phyloP scores from a whole-genome alignment of 1,140 invertebrate genomes.

The Calephelis nemesis region DNA sequence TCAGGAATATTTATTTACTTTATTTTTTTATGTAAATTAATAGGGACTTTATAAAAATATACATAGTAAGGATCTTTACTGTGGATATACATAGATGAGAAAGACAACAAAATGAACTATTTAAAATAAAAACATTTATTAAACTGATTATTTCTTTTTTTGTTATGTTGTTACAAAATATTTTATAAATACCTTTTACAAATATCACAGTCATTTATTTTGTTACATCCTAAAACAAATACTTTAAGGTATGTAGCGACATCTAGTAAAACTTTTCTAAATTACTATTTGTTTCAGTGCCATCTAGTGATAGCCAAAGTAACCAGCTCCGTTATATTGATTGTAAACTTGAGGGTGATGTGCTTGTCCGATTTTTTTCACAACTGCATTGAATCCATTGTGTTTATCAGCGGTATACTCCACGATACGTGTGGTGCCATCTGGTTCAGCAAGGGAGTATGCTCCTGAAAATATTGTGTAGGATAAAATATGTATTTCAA shows the following conservation, averaged over 20 bases:
- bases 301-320: conserved; percentile 66
- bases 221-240: background rate
- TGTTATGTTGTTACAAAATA: conserved; percentile 16
- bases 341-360: conserved; percentile 70
- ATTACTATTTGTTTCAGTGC: conserved; percentile 26
- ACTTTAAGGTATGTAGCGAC: background rate
- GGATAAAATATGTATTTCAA: background rate
- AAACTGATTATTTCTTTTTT: background rate
- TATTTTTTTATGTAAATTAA: too few species aligned
- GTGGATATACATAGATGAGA: too few species aligned
- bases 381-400: conserved; percentile 79
- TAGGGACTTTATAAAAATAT: too few species aligned
- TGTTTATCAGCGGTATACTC: conserved; percentile 79
- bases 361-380: conserved; percentile 77
- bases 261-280: conserved; percentile 17
- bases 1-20: too few species aligned
- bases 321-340: conserved; percentile 46
- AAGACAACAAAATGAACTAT: background rate
- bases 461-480: conserved; percentile 58
- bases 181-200: conserved; percentile 24
- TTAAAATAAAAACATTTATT: background rate
- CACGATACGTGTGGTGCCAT: conserved; percentile 80
- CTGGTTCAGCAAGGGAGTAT: conserved; percentile 80
- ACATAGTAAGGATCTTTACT: too few species aligned
- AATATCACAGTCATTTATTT: conserved; percentile 24